phyloP scores from a whole-genome alignment of 2,888 invertebrate species.

The Chrysodeixis includens region DNA sequence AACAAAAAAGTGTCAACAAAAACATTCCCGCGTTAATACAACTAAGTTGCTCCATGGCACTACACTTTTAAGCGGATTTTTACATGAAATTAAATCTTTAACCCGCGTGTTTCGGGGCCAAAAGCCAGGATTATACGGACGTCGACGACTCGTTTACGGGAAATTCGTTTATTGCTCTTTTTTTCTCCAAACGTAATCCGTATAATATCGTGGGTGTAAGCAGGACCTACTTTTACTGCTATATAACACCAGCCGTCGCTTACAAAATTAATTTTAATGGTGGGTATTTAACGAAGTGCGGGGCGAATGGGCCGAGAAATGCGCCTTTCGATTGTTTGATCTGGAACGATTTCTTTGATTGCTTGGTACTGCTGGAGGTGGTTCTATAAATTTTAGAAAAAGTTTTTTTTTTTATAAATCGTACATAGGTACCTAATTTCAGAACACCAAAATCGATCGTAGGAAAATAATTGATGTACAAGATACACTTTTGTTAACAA shows the following conservation, averaged over 20 bases:
- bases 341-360: not conserved
- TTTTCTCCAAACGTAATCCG: constrained; percentile 74
- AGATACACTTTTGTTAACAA: too few species aligned
- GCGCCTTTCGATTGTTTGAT: not conserved
- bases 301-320: not conserved
- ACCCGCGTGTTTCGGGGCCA: constrained; percentile 43
- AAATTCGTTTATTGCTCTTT: constrained; percentile 75
- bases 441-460: too few species aligned
- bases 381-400: too few species aligned
- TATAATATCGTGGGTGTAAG: constrained; percentile 62
- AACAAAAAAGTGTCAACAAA: too few species aligned
- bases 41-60: constrained; percentile 25
- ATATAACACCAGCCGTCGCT: constrained; percentile 41
- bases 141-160: constrained; percentile 64
- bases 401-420: too few species aligned
- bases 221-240: constrained; percentile 56
- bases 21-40: not conserved
- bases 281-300: constrained; percentile 25
- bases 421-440: too few species aligned
- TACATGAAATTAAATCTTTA: not conserved
- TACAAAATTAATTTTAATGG: constrained; percentile 62
- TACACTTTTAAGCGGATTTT: constrained; percentile 24
- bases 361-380: too few species aligned
- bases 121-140: constrained; percentile 64
- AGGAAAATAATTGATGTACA: too few species aligned